Percentiles rank a stretch among this genome's conserved stretches.
These are phyloP conservation scores for Prinia subflava DNA, from an alignment of 2,113 vertebrate species.

Conservation along the genomic window DNA sequence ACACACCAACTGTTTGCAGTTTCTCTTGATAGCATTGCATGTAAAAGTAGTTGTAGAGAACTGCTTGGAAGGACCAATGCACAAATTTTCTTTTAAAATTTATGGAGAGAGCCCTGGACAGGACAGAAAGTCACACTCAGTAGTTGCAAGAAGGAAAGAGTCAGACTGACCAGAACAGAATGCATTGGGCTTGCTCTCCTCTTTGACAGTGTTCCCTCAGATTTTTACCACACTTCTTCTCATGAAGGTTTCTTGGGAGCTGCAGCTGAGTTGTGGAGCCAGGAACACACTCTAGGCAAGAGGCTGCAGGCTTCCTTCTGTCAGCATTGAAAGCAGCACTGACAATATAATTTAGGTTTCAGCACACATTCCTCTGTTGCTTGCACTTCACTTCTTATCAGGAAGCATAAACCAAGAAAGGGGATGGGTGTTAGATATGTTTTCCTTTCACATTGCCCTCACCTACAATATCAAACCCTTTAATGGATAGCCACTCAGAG, in stretches of 20 bases:
- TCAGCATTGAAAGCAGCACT: not conserved
- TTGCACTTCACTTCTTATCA: not conserved
- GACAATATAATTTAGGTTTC: not conserved
- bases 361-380: not conserved
- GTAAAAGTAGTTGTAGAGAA: not conserved
- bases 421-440: not conserved
- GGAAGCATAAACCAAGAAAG: not conserved
- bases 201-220: not conserved
- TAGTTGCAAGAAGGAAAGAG: accelerated
- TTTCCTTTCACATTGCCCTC: not conserved
- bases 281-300: not conserved
- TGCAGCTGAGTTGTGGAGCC: not conserved
- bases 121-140: not conserved
- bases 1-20: not conserved
- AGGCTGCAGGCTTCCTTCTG: not conserved
- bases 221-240: not conserved
- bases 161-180: not conserved
- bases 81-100: not conserved
- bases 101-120: not conserved
- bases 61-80: not conserved
- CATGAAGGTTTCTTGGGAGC: not conserved
- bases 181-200: not conserved
- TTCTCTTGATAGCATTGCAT: not conserved
- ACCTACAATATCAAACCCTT: not conserved
- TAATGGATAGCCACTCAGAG: not conserved